Conservation (phyloP, 23 tunicate species). For the Halocynthia aurantium region DNA sequence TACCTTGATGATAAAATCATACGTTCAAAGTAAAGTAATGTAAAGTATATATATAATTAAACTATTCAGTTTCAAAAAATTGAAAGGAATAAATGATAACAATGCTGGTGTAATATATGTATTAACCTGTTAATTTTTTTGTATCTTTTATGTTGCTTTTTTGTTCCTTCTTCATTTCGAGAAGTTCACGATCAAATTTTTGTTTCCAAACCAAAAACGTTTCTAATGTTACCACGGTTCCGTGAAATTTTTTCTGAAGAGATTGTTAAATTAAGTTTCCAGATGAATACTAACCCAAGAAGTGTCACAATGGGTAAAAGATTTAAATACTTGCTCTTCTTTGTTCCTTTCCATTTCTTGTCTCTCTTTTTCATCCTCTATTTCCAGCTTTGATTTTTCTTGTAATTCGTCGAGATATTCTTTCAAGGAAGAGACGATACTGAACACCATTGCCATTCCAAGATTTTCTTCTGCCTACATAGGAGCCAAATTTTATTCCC, state of each 20-base stretch:
- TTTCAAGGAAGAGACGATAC: conserved; percentile 73
- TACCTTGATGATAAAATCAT: conserved; percentile 24
- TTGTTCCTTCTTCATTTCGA: conserved; percentile 34
- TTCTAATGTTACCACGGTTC: conserved; percentile 90
- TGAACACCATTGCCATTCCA: conserved; percentile 87
- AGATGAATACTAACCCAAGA: no score
- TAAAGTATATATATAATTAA: background rate
- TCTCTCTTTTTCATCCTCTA: conserved; percentile 59
- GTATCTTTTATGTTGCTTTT: conserved; percentile 17
- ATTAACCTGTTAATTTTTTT: conserved; percentile 56
- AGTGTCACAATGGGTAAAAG: background rate
- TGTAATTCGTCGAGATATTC: conserved; percentile 59
- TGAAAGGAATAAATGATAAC: background rate
- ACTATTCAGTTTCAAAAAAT: no score
- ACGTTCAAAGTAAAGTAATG: background rate
- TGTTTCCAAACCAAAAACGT: conserved; percentile 83
- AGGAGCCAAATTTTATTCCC: background rate
- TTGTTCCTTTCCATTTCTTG: conserved; percentile 67
- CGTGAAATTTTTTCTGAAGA: conserved; percentile 77
- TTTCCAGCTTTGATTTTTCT: conserved; percentile 37
- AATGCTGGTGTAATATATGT: background rate
- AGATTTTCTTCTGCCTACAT: conserved; percentile 57
- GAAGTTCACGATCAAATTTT: conserved; percentile 75
- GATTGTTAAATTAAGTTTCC: background rate
- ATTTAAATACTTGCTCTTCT: conserved; percentile 48